Conservation (phyloP, 2,113 vertebrate species). For the Semicossyphus pulcher region DNA sequence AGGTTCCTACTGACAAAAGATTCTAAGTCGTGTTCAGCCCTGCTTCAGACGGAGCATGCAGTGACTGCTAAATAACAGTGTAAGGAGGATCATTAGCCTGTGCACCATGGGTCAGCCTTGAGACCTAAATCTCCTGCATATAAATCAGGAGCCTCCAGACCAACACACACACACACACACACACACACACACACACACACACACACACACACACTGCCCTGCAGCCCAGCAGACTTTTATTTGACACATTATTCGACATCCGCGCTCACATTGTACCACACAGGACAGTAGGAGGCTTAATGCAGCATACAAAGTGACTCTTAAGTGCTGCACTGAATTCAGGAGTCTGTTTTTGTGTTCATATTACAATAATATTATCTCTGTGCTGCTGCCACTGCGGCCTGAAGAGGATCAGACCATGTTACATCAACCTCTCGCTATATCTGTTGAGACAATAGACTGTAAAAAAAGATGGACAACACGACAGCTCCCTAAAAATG, state of each 20-base stretch:
- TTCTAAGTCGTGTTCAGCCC: too few species aligned
- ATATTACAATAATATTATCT: not conserved
- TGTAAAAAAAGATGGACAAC: too few species aligned
- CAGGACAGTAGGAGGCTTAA: not conserved
- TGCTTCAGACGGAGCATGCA: not conserved
- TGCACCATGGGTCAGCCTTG: not conserved
- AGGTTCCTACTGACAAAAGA: too few species aligned
- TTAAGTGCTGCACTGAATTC: not conserved
- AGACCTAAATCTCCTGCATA: not conserved
- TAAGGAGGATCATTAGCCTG: not conserved
- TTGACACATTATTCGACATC: not conserved
- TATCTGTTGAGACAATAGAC: too few species aligned
- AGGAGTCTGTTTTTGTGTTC: not conserved
- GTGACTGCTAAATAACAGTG: not conserved
- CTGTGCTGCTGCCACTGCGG: not conserved
- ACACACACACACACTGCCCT: not conserved
- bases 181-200: too few species aligned
- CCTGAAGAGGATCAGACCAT: too few species aligned
- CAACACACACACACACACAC: too few species aligned
- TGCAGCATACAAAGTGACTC: not conserved
- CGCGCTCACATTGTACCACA: not conserved
- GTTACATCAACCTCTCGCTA: too few species aligned
- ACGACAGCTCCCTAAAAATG: too few species aligned
- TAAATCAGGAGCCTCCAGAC: not conserved
- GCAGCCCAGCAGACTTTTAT: not conserved